phyloP scores from a whole-genome alignment of 2,113 vertebrate species.

The Scytalopus superciliaris region DNA sequence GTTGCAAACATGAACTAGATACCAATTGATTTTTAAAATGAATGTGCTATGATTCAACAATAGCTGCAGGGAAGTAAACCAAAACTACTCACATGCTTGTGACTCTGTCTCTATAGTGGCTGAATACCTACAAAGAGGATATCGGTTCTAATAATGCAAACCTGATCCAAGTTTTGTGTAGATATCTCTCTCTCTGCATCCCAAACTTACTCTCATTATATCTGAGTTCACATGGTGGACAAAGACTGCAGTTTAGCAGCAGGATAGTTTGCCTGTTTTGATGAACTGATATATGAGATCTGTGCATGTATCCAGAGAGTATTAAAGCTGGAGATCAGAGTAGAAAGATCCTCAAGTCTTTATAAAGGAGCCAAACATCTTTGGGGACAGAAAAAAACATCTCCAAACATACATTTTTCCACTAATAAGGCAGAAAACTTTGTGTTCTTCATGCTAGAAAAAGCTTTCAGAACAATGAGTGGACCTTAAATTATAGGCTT shows the following conservation, averaged over 20 bases:
- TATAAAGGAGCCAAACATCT: not conserved
- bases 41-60: not conserved
- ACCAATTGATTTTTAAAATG: conserved; percentile 18
- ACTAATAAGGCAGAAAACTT: not conserved
- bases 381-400: not conserved
- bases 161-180: not conserved
- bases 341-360: not conserved
- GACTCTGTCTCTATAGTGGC: not conserved
- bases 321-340: not conserved
- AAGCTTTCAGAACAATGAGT: conserved; percentile 3
- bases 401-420: not conserved
- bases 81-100: not conserved
- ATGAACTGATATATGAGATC: not conserved
- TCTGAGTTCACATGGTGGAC: not conserved
- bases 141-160: not conserved
- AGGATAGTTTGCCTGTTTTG: not conserved
- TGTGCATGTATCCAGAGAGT: not conserved
- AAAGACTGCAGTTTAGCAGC: not conserved
- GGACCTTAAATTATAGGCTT: conserved; percentile 57
- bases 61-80: conserved; percentile 1
- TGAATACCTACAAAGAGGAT: not conserved
- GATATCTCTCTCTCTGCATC: not conserved
- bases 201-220: not conserved
- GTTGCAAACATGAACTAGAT: not conserved
- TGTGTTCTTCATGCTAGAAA: not conserved